Evolutionary conservation across 1,140 invertebrate species (phyloP).

Genomic region (Drosophila carrolli): DNA sequence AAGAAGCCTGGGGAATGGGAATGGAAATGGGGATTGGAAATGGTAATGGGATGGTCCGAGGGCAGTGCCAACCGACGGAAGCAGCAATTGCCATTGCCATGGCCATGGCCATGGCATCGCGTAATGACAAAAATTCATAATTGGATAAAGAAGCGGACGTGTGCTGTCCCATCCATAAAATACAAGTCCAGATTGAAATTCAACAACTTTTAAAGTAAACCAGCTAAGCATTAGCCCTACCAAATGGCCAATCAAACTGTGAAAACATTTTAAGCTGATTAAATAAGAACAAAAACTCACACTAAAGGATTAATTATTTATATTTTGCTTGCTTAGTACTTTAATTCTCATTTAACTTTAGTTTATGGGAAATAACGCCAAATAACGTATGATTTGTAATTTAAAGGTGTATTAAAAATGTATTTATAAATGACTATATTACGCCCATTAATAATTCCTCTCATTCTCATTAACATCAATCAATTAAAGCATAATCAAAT

Average conservation of each 20-base stretch:
- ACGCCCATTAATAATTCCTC: not conserved
- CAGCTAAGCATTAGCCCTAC: slow-evolving; percentile 3
- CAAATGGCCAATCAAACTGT: slow-evolving; percentile 6
- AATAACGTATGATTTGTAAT: not conserved
- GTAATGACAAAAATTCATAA: slow-evolving; percentile 84
- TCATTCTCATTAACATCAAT: slow-evolving; percentile 6
- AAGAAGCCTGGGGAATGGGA: slow-evolving; percentile 2
- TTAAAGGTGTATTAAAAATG: not conserved
- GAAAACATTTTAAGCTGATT: not conserved
- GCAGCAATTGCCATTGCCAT: slow-evolving; percentile 45
- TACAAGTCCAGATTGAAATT: slow-evolving; percentile 39
- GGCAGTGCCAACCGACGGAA: slow-evolving; percentile 23
- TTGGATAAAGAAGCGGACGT: slow-evolving; percentile 81
- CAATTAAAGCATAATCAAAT: slow-evolving; percentile 19
- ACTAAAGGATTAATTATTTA: no score
- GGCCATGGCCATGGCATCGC: slow-evolving; percentile 58
- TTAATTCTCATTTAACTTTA: no score
- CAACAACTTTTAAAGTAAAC: slow-evolving; percentile 22
- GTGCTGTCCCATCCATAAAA: slow-evolving; percentile 31
- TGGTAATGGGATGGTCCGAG: slow-evolving; percentile 10
- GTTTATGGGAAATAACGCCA: no score
- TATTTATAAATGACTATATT: not conserved
- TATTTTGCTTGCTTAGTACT: no score
- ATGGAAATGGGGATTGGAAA: slow-evolving; percentile 19
- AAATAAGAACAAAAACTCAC: no score